Base-by-base conservation (phyloP, 2,888 invertebrate species). In the Melieria crassipennis region DNA sequence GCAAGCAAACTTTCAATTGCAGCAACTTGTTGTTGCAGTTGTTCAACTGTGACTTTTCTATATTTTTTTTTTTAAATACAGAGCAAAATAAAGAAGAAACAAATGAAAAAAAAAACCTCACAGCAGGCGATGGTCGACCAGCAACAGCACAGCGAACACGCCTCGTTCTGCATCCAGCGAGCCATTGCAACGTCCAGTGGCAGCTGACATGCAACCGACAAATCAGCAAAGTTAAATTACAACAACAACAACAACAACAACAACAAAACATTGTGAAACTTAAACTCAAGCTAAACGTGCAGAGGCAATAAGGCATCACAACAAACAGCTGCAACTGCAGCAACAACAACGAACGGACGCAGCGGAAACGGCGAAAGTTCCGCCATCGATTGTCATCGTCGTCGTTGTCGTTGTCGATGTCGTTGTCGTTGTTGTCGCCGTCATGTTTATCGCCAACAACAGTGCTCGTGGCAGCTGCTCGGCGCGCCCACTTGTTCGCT, bases 291-390 rank as follows among this genome's bases (percentile, higher is more conserved):
- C 6, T 13, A 11, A 43, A n/a, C 66, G 43, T 11, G 6, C 3
- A 67, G 48, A 9, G 11, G 58, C 58, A 13, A 13, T 58, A 42
- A 46, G 47, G 50, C 7, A 16, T 16, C 16, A 16, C 16, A 11
- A 58, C 46, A 42, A 67, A n/a, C 46, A 58, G 46, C 16, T 30
- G 43, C 42, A 42, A n/a, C 65, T 45, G 48, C 7, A 48, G 16
- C n/a, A 43, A 30, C 57, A 50, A 67, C 42, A 60, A 42, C 42
- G 7, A 46, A 5, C 11, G 10, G 50, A 67, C 4, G 42, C 11
- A 50, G 30, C 30, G 30, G 30, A 30, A 3, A 30, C 3, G 30
- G 30, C 30, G 30, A 30, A 30, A 30, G 30, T 30, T 30, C 30
- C 30, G 30, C 30, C 30, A 30, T 30, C 30, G 30, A 30, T 30